These are phyloP conservation scores for Eurypyga helias DNA, from an alignment of 2,113 vertebrate species.

Conservation along the genomic window DNA sequence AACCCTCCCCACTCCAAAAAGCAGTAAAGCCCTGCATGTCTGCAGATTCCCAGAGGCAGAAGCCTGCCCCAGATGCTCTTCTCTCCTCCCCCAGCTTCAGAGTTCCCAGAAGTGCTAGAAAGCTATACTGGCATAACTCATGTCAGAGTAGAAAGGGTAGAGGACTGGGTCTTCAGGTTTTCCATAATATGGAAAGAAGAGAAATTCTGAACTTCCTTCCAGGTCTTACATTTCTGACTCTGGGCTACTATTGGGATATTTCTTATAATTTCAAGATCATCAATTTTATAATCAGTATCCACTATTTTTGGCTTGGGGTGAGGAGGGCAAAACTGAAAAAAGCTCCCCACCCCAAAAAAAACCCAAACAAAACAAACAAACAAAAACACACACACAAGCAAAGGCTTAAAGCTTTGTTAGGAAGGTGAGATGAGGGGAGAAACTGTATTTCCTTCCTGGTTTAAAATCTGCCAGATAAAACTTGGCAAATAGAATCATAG, in stretches of 20 bases:
- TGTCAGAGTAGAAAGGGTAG: neutral
- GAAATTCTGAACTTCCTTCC: neutral
- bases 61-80: neutral
- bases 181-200: neutral
- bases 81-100: neutral
- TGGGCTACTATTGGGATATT: neutral
- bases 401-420: neutral
- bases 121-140: neutral
- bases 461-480: neutral
- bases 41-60: neutral
- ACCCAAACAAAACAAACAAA: neutral
- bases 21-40: neutral
- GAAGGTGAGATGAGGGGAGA: neutral
- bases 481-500: too few species aligned
- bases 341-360: neutral
- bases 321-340: fast-evolving
- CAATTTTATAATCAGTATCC: neutral
- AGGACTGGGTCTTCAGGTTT: neutral
- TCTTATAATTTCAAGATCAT: neutral
- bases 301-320: neutral
- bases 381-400: neutral
- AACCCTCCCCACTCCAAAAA: too few species aligned
- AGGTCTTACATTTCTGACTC: neutral
- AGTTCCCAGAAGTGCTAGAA: neutral
- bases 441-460: neutral